These are phyloP conservation scores for Eumacrocentrus americanus DNA, from an alignment of 2,888 invertebrate genomes.

Conservation along the genomic window DNA sequence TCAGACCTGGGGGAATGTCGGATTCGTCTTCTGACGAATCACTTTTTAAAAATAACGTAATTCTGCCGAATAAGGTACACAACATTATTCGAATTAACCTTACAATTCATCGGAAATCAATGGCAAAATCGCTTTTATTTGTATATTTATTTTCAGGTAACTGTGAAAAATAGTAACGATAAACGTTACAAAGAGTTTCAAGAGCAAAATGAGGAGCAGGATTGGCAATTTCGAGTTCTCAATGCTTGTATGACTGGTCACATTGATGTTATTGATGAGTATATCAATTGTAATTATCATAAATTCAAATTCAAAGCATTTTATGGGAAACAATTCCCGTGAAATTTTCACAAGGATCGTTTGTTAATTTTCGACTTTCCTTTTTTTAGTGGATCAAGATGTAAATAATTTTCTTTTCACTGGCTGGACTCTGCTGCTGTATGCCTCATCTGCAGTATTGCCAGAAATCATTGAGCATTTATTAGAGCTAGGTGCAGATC, in stretches of 20 bases:
- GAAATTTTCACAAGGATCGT: too few species aligned
- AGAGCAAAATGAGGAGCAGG: constrained; percentile 30
- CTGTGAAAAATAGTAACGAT: not conserved
- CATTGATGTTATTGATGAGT: constrained; percentile 41
- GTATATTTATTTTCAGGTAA: too few species aligned
- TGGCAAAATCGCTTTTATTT: too few species aligned
- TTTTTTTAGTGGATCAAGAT: constrained; percentile 44
- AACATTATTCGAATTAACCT: constrained; percentile 19
- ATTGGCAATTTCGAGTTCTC: constrained; percentile 37
- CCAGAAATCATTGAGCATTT: constrained; percentile 64
- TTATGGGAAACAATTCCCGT: too few species aligned
- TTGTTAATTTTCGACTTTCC: not conserved
- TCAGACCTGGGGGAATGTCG: constrained; percentile 39
- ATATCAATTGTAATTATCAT: constrained; percentile 42
- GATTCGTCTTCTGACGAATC: constrained; percentile 34
- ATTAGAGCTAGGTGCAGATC: constrained; percentile 66
- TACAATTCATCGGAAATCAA: not conserved
- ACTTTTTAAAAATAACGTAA: constrained; percentile 32
- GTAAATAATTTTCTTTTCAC: constrained; percentile 62
- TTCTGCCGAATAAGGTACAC: constrained; percentile 18
- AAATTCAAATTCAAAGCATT: not conserved
- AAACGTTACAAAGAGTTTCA: not conserved
- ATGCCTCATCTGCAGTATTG: constrained; percentile 68
- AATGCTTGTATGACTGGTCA: constrained; percentile 49
- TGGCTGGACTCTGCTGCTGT: constrained; percentile 69